A percentile compares a stretch with the other conserved stretches of the same genome.
Conservation (phyloP, 2,113 vertebrate genomes). For the Aix galericulata region DNA sequence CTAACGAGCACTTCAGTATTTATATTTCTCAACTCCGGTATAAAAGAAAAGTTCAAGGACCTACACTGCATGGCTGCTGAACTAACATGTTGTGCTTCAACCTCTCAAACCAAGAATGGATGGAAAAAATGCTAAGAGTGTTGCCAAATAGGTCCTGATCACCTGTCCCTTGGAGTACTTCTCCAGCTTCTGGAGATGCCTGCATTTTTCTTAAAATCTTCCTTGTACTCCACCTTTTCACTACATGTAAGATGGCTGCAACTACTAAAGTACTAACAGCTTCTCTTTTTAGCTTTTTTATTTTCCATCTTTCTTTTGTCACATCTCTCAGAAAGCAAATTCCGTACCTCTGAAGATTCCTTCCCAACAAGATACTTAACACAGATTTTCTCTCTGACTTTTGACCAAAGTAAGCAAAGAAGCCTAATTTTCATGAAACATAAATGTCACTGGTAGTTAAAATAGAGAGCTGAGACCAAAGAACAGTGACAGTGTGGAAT, state of each 20-base stretch:
- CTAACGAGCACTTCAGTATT: background rate
- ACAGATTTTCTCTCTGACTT: background rate
- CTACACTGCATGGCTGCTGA: background rate
- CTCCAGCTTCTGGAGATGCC: background rate
- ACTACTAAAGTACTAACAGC: background rate
- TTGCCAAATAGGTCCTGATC: background rate
- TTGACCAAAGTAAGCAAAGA: conserved; percentile 11
- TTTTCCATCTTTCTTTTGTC: background rate
- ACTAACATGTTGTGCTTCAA: background rate
- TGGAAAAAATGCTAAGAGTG: background rate
- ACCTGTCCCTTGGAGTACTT: background rate
- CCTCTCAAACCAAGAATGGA: background rate
- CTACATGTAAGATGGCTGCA: background rate
- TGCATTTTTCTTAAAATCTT: background rate
- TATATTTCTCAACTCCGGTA: background rate
- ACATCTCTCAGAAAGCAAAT: background rate
- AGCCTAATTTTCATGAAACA: background rate
- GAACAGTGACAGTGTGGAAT: background rate
- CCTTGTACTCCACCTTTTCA: background rate
- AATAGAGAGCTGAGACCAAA: background rate
- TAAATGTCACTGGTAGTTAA: conserved; percentile 6
- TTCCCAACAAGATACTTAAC: background rate
- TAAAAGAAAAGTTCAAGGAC: background rate
- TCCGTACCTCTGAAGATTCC: background rate
- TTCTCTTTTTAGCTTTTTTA: background rate